phyloP scores from a whole-genome alignment of 2,113 vertebrate genomes.

The Piprites chloris region DNA sequence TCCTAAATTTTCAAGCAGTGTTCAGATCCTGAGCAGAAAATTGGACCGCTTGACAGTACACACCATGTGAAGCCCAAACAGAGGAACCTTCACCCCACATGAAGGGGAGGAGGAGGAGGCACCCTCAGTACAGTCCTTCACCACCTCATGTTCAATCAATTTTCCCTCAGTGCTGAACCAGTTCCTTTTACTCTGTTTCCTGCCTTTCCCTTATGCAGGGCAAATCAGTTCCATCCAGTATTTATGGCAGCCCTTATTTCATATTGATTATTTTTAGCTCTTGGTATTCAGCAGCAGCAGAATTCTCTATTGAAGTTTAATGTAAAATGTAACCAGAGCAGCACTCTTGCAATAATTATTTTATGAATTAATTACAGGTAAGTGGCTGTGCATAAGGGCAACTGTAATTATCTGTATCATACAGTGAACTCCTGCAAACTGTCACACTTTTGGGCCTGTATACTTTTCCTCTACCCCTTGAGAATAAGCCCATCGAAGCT shows the following conservation, averaged over 20 bases:
- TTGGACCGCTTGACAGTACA: background rate
- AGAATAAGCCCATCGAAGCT: background rate
- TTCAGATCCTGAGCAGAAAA: background rate
- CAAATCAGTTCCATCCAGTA: slow-evolving; percentile 2
- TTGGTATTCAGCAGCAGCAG: background rate
- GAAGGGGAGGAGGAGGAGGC: background rate
- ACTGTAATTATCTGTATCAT: background rate
- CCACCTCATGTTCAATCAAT: background rate
- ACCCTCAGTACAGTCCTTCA: background rate
- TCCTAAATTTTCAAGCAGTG: background rate
- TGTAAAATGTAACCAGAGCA: slow-evolving; percentile 8
- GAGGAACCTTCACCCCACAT: background rate
- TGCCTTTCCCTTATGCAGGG: background rate
- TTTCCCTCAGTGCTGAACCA: background rate
- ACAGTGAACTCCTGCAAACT: background rate
- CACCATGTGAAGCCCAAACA: background rate
- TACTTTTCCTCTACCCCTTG: background rate
- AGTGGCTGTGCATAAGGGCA: background rate
- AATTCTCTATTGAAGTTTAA: background rate
- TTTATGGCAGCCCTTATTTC: slow-evolving; percentile 31
- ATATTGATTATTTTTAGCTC: slow-evolving; percentile 45
- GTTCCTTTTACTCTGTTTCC: background rate
- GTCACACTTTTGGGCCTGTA: background rate
- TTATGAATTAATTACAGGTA: slow-evolving; percentile 52
- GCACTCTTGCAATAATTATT: slow-evolving; percentile 17